Conservation (phyloP, 2,888 invertebrate genomes). For the Bruchidius siliquastri region DNA sequence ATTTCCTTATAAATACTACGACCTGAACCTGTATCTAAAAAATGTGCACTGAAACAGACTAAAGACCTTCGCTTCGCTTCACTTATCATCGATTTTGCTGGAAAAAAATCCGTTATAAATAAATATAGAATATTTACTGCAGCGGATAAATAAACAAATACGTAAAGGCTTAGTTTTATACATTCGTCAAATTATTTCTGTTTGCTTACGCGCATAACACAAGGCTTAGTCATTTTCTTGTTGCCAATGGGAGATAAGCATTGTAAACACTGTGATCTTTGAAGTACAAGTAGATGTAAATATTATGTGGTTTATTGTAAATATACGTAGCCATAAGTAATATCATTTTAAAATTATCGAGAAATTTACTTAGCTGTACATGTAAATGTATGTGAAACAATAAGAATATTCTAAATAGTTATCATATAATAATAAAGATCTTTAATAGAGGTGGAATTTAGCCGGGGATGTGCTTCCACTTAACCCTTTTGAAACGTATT, state of each 20-base stretch:
- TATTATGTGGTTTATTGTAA: not conserved
- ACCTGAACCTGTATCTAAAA: too few species aligned
- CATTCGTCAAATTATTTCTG: not conserved
- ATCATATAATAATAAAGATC: too few species aligned
- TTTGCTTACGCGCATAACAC: not conserved
- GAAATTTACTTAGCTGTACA: too few species aligned
- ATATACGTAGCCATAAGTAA: not conserved
- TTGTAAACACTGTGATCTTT: not conserved
- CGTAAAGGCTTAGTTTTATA: not conserved
- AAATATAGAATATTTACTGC: not conserved
- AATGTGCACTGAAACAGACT: too few species aligned
- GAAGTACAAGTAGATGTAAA: not conserved
- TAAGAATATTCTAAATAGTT: too few species aligned
- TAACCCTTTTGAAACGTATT: too few species aligned
- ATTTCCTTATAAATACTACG: too few species aligned
- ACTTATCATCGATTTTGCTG: not conserved
- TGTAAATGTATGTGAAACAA: too few species aligned
- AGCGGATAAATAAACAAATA: not conserved
- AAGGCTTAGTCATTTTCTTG: not conserved
- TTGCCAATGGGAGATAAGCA: not conserved
- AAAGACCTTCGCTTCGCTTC: not conserved
- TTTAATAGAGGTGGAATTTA: too few species aligned
- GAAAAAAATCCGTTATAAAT: not conserved
- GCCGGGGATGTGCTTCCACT: too few species aligned
- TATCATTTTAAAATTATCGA: too few species aligned